A percentile compares a stretch with the other conserved stretches of the same genome.
phyloP scores from a whole-genome alignment of 2,113 vertebrate species.

The Scomber japonicus region DNA sequence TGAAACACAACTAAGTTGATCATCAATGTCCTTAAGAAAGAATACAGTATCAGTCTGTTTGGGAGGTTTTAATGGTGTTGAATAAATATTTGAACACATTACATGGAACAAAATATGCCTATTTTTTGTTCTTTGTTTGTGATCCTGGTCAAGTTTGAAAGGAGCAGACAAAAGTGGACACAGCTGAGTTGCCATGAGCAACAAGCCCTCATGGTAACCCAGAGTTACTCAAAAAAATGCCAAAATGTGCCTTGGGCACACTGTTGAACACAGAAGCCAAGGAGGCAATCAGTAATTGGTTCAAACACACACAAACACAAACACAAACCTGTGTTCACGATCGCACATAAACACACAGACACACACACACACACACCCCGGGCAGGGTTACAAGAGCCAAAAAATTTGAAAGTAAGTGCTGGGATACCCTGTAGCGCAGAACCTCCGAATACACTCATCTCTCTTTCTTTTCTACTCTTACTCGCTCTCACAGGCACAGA shows the following conservation, averaged over 20 bases:
- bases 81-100: constrained; percentile 49
- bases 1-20: neutral
- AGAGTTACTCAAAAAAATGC: constrained; percentile 40
- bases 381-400: constrained; percentile 46
- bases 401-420: constrained; percentile 51
- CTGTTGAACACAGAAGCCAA: constrained; percentile 35
- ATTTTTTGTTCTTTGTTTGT: constrained; percentile 13
- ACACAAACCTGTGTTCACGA: constrained; percentile 26
- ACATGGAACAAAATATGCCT: constrained; percentile 6
- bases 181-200: constrained; percentile 66
- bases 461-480: constrained; percentile 27
- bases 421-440: constrained; percentile 47
- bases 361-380: constrained; percentile 6
- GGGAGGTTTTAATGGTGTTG: constrained; percentile 13
- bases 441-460: constrained; percentile 18
- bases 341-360: constrained; percentile 30
- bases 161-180: constrained; percentile 55
- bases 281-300: constrained; percentile 29
- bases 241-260: constrained; percentile 32
- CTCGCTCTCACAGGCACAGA: constrained; percentile 29
- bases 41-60: constrained; percentile 39
- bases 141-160: constrained; percentile 19
- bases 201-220: constrained; percentile 56
- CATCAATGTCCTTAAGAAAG: constrained; percentile 25
- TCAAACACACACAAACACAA: constrained; percentile 34